These are phyloP conservation scores for Mamestra configurata DNA, from an alignment of 1,140 invertebrate species.

Conservation along the genomic window DNA sequence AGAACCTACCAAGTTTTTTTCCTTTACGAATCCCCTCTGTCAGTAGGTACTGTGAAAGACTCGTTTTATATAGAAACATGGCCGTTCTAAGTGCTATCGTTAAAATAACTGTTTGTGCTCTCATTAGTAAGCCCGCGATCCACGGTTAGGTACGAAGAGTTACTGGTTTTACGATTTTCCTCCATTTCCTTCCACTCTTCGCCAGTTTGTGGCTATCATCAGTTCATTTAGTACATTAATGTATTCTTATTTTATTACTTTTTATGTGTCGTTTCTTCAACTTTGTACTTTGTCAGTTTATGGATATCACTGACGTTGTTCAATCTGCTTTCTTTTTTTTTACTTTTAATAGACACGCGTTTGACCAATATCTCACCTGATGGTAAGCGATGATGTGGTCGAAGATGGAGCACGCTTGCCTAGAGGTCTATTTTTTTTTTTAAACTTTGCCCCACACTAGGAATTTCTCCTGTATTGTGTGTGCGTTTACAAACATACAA, in stretches of 20 bases:
- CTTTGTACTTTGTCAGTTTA: too few relatives aligned
- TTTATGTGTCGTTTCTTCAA: not conserved
- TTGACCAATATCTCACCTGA: too few relatives aligned
- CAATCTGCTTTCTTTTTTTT: too few relatives aligned
- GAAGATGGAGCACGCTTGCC: too few relatives aligned
- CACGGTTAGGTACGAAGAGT: not conserved
- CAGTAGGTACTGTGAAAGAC: not conserved
- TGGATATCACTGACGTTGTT: too few relatives aligned
- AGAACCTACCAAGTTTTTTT: not conserved
- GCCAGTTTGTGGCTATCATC: conserved; percentile 6
- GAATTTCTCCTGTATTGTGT: too few relatives aligned
- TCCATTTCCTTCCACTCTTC: not conserved
- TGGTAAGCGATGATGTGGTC: too few relatives aligned
- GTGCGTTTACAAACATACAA: too few relatives aligned
- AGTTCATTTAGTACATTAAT: conserved; percentile 11
- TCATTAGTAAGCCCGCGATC: conserved; percentile 16
- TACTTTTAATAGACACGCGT: too few relatives aligned
- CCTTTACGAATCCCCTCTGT: not conserved
- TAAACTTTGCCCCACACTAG: too few relatives aligned
- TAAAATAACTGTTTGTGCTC: conserved; percentile 26
- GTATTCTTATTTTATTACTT: not conserved
- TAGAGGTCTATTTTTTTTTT: too few relatives aligned
- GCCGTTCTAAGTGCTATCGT: conserved; percentile 25
- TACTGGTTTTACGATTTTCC: conserved; percentile 6
- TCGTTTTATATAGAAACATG: conserved; percentile 15